Evolutionary conservation across 2,888 invertebrate genomes (phyloP).

Genomic region (Smittia aterrima): DNA sequence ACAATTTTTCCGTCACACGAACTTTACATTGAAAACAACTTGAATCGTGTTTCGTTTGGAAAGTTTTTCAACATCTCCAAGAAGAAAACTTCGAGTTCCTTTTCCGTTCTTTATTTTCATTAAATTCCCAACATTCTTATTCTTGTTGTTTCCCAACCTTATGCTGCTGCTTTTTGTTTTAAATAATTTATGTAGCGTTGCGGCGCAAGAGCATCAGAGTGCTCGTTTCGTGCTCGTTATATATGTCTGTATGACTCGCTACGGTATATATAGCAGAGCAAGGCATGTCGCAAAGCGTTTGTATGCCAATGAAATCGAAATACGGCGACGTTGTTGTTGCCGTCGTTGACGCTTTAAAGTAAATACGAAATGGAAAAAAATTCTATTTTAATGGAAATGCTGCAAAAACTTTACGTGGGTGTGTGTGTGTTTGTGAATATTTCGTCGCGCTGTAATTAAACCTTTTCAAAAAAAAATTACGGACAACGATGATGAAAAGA

Average conservation of each 20-base stretch:
- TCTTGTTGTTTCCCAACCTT: conserved; percentile 4
- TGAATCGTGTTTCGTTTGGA: too few relatives aligned
- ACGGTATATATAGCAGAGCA: not conserved
- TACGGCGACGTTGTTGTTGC: conserved; percentile 3
- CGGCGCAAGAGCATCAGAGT: conserved; percentile 27
- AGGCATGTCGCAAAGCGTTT: conserved; percentile 3
- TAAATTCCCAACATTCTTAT: not conserved
- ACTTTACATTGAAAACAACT: too few relatives aligned
- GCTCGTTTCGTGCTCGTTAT: not conserved
- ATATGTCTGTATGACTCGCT: conserved; percentile 18
- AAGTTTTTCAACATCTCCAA: too few relatives aligned
- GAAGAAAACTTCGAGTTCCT: too few relatives aligned
- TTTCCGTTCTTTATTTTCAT: not conserved
- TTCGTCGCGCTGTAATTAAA: not conserved
- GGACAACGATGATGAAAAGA: too few relatives aligned
- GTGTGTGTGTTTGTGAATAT: not conserved
- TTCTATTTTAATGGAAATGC: not conserved
- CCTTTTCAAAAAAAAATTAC: not conserved
- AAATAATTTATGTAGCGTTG: conserved; percentile 34
- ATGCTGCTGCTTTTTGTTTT: not conserved
- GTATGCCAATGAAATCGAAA: conserved; percentile 41
- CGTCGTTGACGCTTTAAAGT: not conserved
- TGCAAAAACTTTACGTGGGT: not conserved
- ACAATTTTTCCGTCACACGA: too few relatives aligned
- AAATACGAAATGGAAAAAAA: not conserved